Base-by-base conservation (phyloP, 2,113 vertebrate species). In the Zosterops hypoxanthus region DNA sequence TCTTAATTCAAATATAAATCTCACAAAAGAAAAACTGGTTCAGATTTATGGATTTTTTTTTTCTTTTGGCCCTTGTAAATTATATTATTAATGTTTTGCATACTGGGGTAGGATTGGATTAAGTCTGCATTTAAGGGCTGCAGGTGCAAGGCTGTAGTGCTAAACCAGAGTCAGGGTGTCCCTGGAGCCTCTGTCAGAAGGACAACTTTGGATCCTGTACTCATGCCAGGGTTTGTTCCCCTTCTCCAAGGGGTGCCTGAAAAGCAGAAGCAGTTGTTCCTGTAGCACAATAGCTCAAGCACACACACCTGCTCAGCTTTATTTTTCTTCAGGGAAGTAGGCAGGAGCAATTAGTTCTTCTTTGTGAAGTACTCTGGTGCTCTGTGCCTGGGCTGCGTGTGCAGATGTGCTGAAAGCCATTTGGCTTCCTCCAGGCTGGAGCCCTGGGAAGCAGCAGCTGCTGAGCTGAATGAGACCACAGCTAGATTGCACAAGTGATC, bases 131-230 rank as follows among this genome's bases (percentile, higher is more conserved):
- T 76, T 86, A 44, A 94, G 57, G 47, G 61, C 69, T 97, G 94
- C 96, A 96, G 94, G 95, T 96, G 96, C 95, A 95, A 82, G 88
- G 61, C 79, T 92, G 7, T 31, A 94, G 65, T 52, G 49, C 75
- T 86, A 15, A 71, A 64, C 47, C 71, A 78, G 82, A 92, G 64
- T 41, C 82, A 56, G 90, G 34, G 29, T 80, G 90, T 94, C 90
- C 78, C 59, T 60, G 47, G 64, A 72, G 86, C 19, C 53, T 0
- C 0, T 75, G 82, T 86, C 68, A 88, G 79, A 69, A 90, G 82
- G 66, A 92, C 3, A 14, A 5, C 75, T 93, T 72, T 72, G 77
- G 68, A 56, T 77, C 2, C 2, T 77, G 60, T 68, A 36, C 75
- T 92, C 0, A 0, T 81, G 93, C 92, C 88, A 97, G 82, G 46